Evolutionary conservation across 37 sponge, comb jelly and placozoan genomes (phyloP).

Genomic region (Ianthella basta): DNA sequence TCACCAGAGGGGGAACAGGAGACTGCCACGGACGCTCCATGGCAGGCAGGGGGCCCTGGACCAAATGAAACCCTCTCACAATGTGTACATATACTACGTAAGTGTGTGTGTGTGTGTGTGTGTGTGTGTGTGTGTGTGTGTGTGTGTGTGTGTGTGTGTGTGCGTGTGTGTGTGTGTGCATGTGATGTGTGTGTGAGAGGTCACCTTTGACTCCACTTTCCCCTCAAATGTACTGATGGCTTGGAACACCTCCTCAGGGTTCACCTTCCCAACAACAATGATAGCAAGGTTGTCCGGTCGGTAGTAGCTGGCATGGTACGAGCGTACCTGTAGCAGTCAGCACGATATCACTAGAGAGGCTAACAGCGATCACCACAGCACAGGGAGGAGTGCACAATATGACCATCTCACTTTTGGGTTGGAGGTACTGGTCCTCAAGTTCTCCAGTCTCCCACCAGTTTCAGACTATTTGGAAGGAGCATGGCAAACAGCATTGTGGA

Average conservation of each 20-base stretch:
- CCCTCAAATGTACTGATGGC: slow-evolving; percentile 76
- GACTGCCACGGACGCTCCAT: slow-evolving; percentile 87
- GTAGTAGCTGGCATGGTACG: slow-evolving; percentile 79
- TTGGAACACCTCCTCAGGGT: slow-evolving; percentile 65
- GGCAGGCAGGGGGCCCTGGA: slow-evolving; percentile 71
- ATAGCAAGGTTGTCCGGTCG: slow-evolving; percentile 88
- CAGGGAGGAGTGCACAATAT: not conserved
- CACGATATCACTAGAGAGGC: not conserved
- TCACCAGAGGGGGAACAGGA: slow-evolving; percentile 59
- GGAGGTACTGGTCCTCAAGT: slow-evolving; percentile 77
- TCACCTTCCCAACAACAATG: slow-evolving; percentile 80
- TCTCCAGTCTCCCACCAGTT: slow-evolving; percentile 84
- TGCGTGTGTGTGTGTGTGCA: too few species aligned
- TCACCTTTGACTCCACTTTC: slow-evolving; percentile 69
- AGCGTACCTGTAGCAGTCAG: slow-evolving; percentile 53
- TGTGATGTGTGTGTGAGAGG: not conserved
- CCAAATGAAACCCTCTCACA: not conserved
- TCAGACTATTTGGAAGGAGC: slow-evolving; percentile 60
- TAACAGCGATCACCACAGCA: too few species aligned
- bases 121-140: too few species aligned
- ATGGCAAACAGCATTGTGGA: too few species aligned
- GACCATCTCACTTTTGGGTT: slow-evolving; percentile 75
- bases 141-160: too few species aligned
- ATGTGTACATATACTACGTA: too few species aligned
- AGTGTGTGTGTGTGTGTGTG: too few species aligned